These are phyloP conservation scores for Pseudochromis fuscus DNA, from an alignment of 2,797 vertebrate species.

Conservation along the genomic window DNA sequence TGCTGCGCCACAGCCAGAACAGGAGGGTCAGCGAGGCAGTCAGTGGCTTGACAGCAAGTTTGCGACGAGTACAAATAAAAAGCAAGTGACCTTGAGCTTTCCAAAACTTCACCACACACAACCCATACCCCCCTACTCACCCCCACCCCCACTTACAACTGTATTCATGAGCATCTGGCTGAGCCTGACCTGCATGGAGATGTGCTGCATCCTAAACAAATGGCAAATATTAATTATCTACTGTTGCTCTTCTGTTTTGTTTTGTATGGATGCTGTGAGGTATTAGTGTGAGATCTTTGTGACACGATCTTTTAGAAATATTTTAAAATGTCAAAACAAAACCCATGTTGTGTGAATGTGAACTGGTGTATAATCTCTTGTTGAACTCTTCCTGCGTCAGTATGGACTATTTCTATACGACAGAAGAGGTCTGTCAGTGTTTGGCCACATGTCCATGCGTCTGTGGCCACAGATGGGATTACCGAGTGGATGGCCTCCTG, in stretches of 20 bases:
- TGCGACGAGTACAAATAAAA: constrained; percentile 64
- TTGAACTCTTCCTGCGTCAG: not conserved
- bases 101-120: constrained; percentile 69
- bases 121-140: constrained; percentile 48
- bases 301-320: too few relatives aligned
- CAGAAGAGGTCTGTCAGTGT: constrained; percentile 7
- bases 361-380: not conserved
- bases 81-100: constrained; percentile 81
- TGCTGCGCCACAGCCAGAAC: constrained; percentile 32
- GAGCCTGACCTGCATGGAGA: constrained; percentile 68
- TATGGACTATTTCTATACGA: not conserved
- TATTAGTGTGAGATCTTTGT: too few relatives aligned
- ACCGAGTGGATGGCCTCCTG: constrained; percentile 39
- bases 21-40: constrained; percentile 43
- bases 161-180: constrained; percentile 86
- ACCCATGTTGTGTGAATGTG: not conserved
- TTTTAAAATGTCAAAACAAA: not conserved
- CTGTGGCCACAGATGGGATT: constrained; percentile 38
- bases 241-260: constrained; percentile 40
- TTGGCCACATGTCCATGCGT: constrained; percentile 18
- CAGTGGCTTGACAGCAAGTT: constrained; percentile 61
- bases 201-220: constrained; percentile 69
- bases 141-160: constrained; percentile 72
- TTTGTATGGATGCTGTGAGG: constrained; percentile 4
- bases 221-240: constrained; percentile 53